phyloP scores from a whole-genome alignment of 2,113 vertebrate genomes.

The Epinephelus lanceolatus region DNA sequence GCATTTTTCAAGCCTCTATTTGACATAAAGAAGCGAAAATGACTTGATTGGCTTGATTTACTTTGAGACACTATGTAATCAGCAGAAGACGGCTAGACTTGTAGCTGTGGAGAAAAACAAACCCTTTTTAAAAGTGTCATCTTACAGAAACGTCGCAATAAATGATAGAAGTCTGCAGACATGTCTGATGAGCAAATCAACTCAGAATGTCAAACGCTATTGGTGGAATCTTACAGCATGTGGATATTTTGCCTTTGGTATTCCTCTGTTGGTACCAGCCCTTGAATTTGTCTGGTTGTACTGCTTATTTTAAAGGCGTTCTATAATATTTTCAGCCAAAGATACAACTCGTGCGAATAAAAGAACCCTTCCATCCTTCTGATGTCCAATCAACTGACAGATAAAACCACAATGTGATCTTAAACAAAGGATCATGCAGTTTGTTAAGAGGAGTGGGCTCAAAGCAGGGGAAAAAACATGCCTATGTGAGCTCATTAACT shows the following conservation, averaged over 20 bases:
- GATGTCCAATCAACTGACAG: background rate
- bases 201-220: constrained; percentile 1
- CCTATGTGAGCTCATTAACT: constrained; percentile 43
- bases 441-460: constrained; percentile 12
- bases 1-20: background rate
- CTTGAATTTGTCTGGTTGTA: background rate
- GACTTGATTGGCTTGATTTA: background rate
- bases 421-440: constrained; percentile 19
- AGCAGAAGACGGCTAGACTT: background rate
- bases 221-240: background rate
- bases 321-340: background rate
- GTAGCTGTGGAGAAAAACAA: background rate
- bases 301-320: background rate
- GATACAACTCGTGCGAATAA: background rate
- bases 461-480: background rate
- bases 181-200: constrained; percentile 20
- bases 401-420: background rate
- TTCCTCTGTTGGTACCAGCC: background rate
- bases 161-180: background rate
- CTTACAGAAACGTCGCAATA: background rate
- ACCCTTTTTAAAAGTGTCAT: background rate
- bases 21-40: background rate
- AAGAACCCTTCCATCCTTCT: background rate
- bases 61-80: background rate
- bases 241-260: background rate